Evolutionary conservation across 2,113 vertebrate genomes (phyloP).

Genomic region (Boleophthalmus pectinirostris): DNA sequence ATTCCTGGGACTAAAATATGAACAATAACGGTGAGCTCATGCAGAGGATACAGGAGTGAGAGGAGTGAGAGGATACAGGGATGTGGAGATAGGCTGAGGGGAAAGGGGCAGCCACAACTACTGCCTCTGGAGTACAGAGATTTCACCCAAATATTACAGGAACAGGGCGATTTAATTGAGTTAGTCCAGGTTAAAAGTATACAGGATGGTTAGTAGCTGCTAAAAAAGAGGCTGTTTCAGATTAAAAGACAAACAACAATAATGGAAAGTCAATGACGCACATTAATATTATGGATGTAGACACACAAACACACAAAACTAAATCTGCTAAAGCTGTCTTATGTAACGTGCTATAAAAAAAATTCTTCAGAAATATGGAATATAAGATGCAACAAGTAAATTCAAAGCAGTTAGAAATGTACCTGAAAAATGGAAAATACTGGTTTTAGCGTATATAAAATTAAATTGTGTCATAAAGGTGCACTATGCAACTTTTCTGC

Average conservation of each 20-base stretch:
- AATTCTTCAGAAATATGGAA: too few species aligned
- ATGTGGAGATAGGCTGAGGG: constrained; percentile 71
- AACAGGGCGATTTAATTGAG: not conserved
- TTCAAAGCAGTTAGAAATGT: too few species aligned
- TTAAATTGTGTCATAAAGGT: too few species aligned
- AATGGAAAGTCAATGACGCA: not conserved
- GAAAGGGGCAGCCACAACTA: constrained; percentile 55
- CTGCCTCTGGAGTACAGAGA: not conserved
- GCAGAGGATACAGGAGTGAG: constrained; percentile 49
- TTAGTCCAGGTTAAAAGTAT: not conserved
- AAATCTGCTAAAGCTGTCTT: too few species aligned
- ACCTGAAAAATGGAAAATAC: too few species aligned
- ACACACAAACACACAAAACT: not conserved
- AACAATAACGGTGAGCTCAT: constrained; percentile 31
- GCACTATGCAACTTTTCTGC: too few species aligned
- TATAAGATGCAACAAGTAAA: too few species aligned
- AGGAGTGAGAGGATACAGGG: constrained; percentile 43
- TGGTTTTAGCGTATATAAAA: too few species aligned
- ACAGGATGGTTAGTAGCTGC: not conserved
- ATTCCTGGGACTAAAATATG: constrained; percentile 15
- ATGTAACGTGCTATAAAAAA: too few species aligned
- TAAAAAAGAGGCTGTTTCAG: not conserved
- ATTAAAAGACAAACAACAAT: not conserved
- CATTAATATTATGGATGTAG: not conserved
- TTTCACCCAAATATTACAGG: not conserved